Percentiles rank a stretch among this genome's conserved stretches.
Evolutionary conservation across 2,113 vertebrate species (phyloP).

Genomic region (Brachyhypopomus gauderio): DNA sequence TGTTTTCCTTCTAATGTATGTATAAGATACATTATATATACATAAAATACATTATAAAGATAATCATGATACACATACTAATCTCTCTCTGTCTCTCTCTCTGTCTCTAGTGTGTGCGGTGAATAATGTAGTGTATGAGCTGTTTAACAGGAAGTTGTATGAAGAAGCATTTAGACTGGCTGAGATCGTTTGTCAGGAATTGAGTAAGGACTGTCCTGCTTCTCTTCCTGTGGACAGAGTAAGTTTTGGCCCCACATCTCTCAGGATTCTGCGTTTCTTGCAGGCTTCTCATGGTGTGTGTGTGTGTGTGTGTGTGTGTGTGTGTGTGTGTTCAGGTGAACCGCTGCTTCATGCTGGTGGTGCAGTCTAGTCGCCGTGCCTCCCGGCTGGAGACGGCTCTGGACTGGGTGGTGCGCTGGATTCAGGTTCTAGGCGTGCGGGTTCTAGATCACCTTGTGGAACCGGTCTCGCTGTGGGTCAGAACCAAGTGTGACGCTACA

Average conservation of each 20-base stretch:
- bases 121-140: slow-evolving; percentile 80
- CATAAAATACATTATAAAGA: no score
- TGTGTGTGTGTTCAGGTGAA: slow-evolving; percentile 71
- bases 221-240: slow-evolving; percentile 80
- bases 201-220: slow-evolving; percentile 62
- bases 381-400: slow-evolving; percentile 74
- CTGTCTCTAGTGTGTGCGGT: slow-evolving; percentile 72
- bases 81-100: not conserved
- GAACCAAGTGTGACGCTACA: slow-evolving; percentile 80
- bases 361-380: slow-evolving; percentile 80
- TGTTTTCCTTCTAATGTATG: no score
- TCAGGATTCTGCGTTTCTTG: not conserved
- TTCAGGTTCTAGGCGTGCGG: slow-evolving; percentile 69
- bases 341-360: slow-evolving; percentile 78
- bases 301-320: no score
- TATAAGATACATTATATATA: no score
- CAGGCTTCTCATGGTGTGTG: not conserved
- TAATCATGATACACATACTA: no score
- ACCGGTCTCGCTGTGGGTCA: slow-evolving; percentile 83
- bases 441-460: slow-evolving; percentile 74
- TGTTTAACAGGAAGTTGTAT: slow-evolving; percentile 81
- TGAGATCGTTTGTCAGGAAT: slow-evolving; percentile 74
- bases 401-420: slow-evolving; percentile 78
- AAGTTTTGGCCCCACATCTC: slow-evolving; percentile 16
- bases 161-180: slow-evolving; percentile 74